These are phyloP conservation scores for Epizoanthus fatuus DNA, from an alignment of 92 coral and sea anemone genomes.

Conservation along the genomic window DNA sequence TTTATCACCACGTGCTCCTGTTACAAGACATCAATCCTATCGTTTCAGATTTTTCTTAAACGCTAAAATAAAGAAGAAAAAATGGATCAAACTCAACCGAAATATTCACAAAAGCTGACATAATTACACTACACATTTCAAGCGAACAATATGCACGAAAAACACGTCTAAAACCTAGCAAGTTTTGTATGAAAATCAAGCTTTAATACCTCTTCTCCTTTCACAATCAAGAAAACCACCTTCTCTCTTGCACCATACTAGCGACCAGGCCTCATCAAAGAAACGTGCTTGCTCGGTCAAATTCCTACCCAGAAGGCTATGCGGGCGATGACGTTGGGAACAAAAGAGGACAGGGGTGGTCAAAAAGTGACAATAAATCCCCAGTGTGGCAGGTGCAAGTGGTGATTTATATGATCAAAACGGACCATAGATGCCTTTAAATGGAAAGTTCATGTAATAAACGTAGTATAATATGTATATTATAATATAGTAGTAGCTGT, in stretches of 20 bases:
- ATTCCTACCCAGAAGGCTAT: constrained; percentile 32
- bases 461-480: no score
- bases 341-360: constrained; percentile 40
- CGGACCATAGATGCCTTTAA: no score
- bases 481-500: no score
- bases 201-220: constrained; percentile 36
- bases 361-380: constrained; percentile 49
- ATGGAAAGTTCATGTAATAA: no score
- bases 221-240: background rate
- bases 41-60: constrained; percentile 38
- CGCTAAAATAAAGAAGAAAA: constrained; percentile 6
- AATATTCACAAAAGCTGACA: background rate
- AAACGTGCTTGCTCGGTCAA: constrained; percentile 21
- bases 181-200: constrained; percentile 57
- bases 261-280: constrained; percentile 50
- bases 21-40: constrained; percentile 36
- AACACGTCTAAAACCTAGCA: background rate
- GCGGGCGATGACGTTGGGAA: constrained; percentile 8
- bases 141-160: constrained; percentile 4
- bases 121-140: background rate
- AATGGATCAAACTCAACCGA: constrained; percentile 14
- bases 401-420: no score
- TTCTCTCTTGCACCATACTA: constrained; percentile 36
- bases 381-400: constrained; percentile 18
- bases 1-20: constrained; percentile 28